Evolutionary conservation across 2,888 invertebrate species (phyloP).

Genomic region (Gastracanthus pulcherrimus): DNA sequence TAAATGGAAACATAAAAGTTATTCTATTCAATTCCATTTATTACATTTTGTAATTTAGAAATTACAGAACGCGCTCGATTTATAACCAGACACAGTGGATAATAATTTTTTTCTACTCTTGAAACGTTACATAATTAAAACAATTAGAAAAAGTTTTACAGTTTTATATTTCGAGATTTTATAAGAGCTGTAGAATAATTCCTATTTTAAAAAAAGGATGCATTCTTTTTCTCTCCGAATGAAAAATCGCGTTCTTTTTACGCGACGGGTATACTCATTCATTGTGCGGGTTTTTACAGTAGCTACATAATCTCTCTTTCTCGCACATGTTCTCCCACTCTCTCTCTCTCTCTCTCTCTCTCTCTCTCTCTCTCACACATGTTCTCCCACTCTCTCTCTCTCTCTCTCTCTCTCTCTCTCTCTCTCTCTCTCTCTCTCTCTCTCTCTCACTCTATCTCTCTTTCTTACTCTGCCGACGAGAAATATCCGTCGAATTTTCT

Average conservation of each 20-base stretch:
- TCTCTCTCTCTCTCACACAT: neutral
- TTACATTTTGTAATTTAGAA: neutral
- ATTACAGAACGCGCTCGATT: neutral
- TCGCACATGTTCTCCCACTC: too few species aligned
- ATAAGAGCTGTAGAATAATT: too few species aligned
- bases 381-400: neutral
- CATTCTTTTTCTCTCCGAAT: neutral
- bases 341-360: too few species aligned
- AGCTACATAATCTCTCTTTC: neutral
- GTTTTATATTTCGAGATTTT: too few species aligned
- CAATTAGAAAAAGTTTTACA: too few species aligned
- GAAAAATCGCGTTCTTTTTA: neutral
- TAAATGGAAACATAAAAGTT: too few species aligned
- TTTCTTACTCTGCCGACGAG: neutral
- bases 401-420: neutral
- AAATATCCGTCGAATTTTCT: constrained; percentile 26
- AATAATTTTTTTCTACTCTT: too few species aligned
- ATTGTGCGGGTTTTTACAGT: neutral
- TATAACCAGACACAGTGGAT: too few species aligned
- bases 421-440: neutral
- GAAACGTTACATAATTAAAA: too few species aligned
- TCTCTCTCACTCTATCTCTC: neutral
- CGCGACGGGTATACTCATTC: neutral
- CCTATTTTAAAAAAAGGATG: neutral
- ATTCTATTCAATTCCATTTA: too few species aligned